phyloP scores from a whole-genome alignment of 1,140 invertebrate genomes.

The Rhizoglyphus robini region DNA sequence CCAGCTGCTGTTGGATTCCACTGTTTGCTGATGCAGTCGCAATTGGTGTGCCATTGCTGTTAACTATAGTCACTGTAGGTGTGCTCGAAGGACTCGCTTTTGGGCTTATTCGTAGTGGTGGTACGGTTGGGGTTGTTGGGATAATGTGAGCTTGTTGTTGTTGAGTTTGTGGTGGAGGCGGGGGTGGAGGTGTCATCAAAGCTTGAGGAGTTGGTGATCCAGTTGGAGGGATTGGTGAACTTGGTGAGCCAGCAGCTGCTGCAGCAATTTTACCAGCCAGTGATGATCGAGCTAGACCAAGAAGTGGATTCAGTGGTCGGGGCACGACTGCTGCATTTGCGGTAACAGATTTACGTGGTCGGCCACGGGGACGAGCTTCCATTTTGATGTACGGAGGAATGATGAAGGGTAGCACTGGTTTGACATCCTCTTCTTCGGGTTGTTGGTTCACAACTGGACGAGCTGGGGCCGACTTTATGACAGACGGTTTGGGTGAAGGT shows the following conservation, averaged over 20 bases:
- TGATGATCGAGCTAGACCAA: constrained; percentile 31
- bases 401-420: too few species aligned
- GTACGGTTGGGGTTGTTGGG: too few species aligned
- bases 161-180: too few species aligned
- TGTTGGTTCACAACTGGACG: not conserved
- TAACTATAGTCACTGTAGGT: too few species aligned
- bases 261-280: not conserved
- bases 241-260: not conserved
- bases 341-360: constrained; percentile 30
- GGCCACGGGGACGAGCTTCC: not conserved
- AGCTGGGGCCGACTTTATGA: not conserved
- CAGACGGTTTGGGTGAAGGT: not conserved
- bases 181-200: too few species aligned
- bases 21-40: not conserved
- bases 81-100: too few species aligned
- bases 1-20: not conserved
- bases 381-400: not conserved
- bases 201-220: too few species aligned
- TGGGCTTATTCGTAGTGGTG: too few species aligned
- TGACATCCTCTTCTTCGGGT: too few species aligned
- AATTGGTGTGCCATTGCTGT: too few species aligned
- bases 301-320: not conserved
- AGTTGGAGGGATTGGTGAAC: too few species aligned
- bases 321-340: not conserved
- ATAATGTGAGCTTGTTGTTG: too few species aligned